Conservation (phyloP, 2,113 vertebrate genomes). For the Bujurquina vittata region DNA sequence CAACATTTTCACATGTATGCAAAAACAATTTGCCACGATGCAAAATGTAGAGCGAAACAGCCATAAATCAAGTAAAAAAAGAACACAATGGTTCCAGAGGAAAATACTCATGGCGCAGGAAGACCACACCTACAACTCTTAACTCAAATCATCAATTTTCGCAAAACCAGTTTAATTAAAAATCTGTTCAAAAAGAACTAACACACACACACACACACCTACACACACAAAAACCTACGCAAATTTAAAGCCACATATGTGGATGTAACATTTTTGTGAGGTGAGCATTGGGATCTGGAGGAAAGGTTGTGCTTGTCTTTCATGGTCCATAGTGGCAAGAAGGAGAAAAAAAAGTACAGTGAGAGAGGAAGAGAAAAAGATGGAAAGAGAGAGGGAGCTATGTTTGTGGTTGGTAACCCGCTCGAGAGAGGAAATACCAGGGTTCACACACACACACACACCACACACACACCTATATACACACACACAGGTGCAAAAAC, state of each 20-base stretch:
- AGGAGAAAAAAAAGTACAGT: conserved; percentile 57
- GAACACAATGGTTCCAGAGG: neutral
- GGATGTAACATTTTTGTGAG: conserved; percentile 27
- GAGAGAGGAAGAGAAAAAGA: conserved; percentile 71
- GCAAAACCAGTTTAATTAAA: conserved; percentile 8
- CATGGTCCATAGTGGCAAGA: conserved; percentile 47
- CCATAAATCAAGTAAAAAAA: neutral
- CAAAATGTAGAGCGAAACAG: neutral
- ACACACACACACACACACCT: neutral
- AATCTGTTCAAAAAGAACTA: neutral
- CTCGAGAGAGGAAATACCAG: conserved; percentile 78
- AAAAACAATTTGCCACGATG: neutral
- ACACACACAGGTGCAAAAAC: conserved; percentile 80
- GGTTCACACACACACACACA: conserved; percentile 39
- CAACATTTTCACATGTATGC: neutral
- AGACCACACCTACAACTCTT: neutral
- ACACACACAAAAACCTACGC: neutral
- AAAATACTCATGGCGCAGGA: neutral
- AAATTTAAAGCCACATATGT: conserved; percentile 3
- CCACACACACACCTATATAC: conserved; percentile 51
- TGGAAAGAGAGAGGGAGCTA: conserved; percentile 76
- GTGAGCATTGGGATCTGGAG: conserved; percentile 65
- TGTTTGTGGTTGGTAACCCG: conserved; percentile 84
- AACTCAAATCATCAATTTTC: conserved; percentile 9
- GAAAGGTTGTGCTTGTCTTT: conserved; percentile 75